Evolutionary conservation across 2,888 invertebrate species (phyloP).

Genomic region (Lymantria dispar): DNA sequence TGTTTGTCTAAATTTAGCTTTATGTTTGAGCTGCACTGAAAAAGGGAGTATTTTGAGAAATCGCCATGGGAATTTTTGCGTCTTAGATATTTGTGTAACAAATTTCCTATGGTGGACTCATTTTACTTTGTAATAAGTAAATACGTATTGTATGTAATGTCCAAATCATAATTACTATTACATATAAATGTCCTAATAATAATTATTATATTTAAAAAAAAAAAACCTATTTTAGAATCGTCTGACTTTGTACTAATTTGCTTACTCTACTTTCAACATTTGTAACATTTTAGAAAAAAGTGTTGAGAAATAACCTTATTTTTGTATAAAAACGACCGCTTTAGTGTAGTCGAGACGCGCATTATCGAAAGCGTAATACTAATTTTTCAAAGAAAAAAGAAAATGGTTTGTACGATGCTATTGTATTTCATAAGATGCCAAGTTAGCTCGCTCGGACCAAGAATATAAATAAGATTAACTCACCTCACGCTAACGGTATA

Average conservation of each 20-base stretch:
- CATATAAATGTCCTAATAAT: constrained; percentile 18
- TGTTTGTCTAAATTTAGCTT: constrained; percentile 18
- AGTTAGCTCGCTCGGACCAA: constrained; percentile 78
- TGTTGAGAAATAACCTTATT: constrained; percentile 31
- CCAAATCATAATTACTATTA: constrained; percentile 20
- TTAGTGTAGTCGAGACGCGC: constrained; percentile 40
- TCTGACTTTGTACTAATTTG: constrained; percentile 29
- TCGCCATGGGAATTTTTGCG: constrained; percentile 15
- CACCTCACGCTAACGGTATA: constrained; percentile 71
- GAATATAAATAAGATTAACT: constrained; percentile 73
- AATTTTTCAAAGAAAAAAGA: constrained; percentile 26
- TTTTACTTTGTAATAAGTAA: constrained; percentile 22
- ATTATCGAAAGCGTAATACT: constrained; percentile 49
- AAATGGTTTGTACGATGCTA: constrained; percentile 32
- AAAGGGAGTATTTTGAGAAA: constrained; percentile 18
- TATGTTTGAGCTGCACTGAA: constrained; percentile 25
- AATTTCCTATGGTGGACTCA: constrained; percentile 18
- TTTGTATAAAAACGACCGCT: constrained; percentile 29
- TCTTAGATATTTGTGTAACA: constrained; percentile 7
- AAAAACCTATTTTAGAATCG: constrained; percentile 31
- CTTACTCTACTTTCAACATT: constrained; percentile 2
- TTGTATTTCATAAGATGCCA: constrained; percentile 75
- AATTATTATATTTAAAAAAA: constrained; percentile 14
- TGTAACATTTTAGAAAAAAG: constrained; percentile 2
- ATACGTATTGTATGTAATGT: constrained; percentile 28